phyloP scores from a whole-genome alignment of 2,797 vertebrate species.

The Gymnothorax reevesii region DNA sequence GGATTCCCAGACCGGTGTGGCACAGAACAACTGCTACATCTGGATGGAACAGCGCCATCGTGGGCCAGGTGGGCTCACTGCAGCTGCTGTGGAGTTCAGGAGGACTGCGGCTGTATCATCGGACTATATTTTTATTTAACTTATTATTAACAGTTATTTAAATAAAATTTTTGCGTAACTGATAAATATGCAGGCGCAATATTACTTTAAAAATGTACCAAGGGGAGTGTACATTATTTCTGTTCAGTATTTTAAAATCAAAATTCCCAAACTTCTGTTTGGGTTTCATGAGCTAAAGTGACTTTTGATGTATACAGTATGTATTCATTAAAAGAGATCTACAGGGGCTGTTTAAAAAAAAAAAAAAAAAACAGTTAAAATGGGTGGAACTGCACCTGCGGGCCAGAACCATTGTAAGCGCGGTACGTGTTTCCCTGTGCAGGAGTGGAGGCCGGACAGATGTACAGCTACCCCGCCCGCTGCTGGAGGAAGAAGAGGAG shows the following conservation, averaged over 20 bases:
- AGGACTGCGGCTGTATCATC: neutral
- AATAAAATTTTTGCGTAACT: neutral
- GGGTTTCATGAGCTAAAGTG: neutral
- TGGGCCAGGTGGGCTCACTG: constrained; percentile 80
- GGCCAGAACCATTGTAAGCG: too few species aligned
- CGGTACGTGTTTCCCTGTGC: neutral
- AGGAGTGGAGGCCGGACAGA: constrained; percentile 88
- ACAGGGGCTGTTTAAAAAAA: too few species aligned
- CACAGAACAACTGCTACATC: constrained; percentile 99
- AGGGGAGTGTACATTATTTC: neutral
- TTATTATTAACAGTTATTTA: neutral
- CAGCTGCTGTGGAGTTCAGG: neutral
- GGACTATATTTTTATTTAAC: neutral
- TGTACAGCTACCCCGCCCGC: constrained; percentile 93
- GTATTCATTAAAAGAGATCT: too few species aligned
- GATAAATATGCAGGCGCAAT: neutral
- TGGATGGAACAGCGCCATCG: constrained; percentile 98
- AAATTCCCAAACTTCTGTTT: neutral
- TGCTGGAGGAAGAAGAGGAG: constrained; percentile 97
- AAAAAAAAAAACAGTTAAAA: too few species aligned
- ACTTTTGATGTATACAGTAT: too few species aligned
- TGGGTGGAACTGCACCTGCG: too few species aligned
- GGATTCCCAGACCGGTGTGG: constrained; percentile 93
- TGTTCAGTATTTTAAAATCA: neutral
- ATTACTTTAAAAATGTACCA: neutral